A percentile compares a stretch with the other conserved stretches of the same genome.
These are phyloP conservation scores for Panurus biarmicus DNA, from an alignment of 2,113 vertebrate species.

Conservation along the genomic window DNA sequence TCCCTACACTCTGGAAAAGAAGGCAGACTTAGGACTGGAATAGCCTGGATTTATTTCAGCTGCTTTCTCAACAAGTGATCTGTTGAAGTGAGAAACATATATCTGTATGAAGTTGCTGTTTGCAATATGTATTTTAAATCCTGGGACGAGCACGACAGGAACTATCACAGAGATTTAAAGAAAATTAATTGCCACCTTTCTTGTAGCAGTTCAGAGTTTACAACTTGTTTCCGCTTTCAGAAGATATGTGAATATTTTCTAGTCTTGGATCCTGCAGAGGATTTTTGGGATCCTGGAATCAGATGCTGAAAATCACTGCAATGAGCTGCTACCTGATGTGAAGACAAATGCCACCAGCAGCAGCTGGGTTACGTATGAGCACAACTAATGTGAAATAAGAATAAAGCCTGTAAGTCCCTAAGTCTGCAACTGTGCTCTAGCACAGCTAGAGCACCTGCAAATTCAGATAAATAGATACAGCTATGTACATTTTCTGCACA, in stretches of 20 bases:
- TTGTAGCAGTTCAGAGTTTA: background rate
- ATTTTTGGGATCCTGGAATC: background rate
- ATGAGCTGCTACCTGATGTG: background rate
- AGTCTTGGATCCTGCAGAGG: background rate
- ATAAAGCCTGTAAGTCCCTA: background rate
- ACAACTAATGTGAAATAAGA: background rate
- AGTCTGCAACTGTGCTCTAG: background rate
- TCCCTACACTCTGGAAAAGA: background rate
- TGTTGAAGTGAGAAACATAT: background rate
- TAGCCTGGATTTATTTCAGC: background rate
- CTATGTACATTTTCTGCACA: background rate
- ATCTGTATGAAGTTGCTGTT: background rate
- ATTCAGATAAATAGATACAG: background rate
- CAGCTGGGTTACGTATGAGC: background rate
- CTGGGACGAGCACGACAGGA: background rate
- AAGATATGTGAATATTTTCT: background rate
- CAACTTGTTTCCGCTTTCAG: background rate
- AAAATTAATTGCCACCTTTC: background rate
- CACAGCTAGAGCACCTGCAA: background rate
- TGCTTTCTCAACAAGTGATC: background rate
- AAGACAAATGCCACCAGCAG: background rate
- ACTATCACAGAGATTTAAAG: background rate
- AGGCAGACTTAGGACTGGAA: background rate
- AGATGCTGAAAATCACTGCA: background rate
- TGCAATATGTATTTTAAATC: background rate